Evolutionary conservation across 2,797 vertebrate genomes (phyloP).

Genomic region (Dicrostonyx torquatus): DNA sequence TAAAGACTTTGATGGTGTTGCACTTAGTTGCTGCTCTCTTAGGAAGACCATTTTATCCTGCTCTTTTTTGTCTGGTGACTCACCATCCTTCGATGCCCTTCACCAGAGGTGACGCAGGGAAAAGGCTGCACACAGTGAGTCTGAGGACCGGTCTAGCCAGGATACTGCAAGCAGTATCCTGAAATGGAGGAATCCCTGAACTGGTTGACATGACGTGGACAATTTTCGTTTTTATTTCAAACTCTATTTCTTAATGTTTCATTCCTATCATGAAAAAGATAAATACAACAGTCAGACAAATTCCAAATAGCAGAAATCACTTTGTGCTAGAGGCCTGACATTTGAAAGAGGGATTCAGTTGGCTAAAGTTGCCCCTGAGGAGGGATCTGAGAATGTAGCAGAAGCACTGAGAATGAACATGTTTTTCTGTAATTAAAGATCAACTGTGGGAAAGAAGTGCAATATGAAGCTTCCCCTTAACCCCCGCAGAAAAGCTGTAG

Average conservation of each 20-base stretch:
- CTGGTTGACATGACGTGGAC: not conserved
- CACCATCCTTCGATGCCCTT: not conserved
- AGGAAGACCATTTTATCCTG: not conserved
- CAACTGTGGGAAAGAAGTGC: not conserved
- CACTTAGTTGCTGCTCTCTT: not conserved
- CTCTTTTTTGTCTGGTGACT: not conserved
- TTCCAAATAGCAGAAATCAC: not conserved
- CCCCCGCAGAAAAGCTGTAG: too few species aligned
- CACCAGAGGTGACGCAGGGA: not conserved
- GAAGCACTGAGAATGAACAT: not conserved
- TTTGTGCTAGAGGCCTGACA: not conserved
- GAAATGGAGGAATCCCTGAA: not conserved
- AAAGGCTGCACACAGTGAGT: not conserved
- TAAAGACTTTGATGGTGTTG: not conserved
- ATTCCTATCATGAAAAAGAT: not conserved
- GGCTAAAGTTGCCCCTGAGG: not conserved
- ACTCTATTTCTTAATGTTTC: not conserved
- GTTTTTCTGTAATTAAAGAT: not conserved
- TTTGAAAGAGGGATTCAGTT: not conserved
- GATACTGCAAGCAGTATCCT: not conserved
- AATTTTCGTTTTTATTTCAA: not conserved
- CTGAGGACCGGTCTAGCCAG: not conserved
- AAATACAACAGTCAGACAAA: not conserved
- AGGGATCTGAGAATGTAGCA: not conserved
- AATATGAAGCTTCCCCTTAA: not conserved